Base-by-base conservation (phyloP, 1,140 invertebrate species). In the Ceratina calcarata region DNA sequence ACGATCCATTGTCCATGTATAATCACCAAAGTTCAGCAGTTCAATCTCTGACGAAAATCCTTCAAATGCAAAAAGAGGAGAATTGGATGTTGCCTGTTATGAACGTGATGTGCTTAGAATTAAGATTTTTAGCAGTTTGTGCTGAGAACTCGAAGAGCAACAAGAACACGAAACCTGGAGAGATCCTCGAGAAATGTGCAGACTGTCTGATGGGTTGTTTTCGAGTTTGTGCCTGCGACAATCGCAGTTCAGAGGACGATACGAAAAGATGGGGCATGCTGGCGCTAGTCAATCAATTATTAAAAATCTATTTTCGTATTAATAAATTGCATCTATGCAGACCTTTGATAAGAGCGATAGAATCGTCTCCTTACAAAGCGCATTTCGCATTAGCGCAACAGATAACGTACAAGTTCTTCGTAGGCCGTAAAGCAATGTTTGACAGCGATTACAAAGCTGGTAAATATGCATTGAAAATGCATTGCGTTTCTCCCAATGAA, bases 321-420 rank as follows among this genome's bases (percentile, higher is more conserved):
- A 99, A 99, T 90, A 99, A 99, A 92, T 91, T 99, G 4, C 98
- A 99, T 94, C 93, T 99, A 49, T 99, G 98, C 91, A 99, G 98
- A 93, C 98, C 99, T 0, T 93, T 99, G 16, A 99, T 99, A 82
- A 94, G 99, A 87, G 98, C 98, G 3, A 99, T 99, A 84, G 98
- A 99, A 84, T 97, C 97, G 37, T 97, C 97, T 18, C 95, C 95
- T 1, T 96, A 97, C 64, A 98, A 98, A 91, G 97, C 99, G 65
- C 95, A 95, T 74, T 99, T 99, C 92, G 95, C 96, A 53, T 90
- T 97, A 75, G 95, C 96, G 32, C 96, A 97, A 93, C 97, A 98
- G 91, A 96, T 98, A 60, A 99, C 99, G 0, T 99, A 99, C 91
- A 97, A 97, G 88, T 99, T 99, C 93, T 99, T 98, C 94, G 97